Percentiles rank a stretch among this genome's conserved stretches.
These are phyloP conservation scores for Papilio glaucus DNA, from an alignment of 1,140 invertebrate species.

Conservation along the genomic window DNA sequence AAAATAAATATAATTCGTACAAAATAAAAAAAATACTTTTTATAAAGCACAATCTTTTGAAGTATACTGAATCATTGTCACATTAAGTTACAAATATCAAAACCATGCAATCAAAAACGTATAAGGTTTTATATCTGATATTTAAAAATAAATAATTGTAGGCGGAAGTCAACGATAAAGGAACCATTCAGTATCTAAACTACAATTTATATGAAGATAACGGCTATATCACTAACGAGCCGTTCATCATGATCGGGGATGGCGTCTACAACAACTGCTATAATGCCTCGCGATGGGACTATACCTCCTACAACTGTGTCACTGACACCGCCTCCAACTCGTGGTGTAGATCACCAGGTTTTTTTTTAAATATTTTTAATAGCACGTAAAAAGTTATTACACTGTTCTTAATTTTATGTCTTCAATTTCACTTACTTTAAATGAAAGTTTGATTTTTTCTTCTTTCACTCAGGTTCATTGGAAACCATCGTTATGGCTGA, in stretches of 20 bases:
- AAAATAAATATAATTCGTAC: too few relatives aligned
- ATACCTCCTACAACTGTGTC: slow-evolving; percentile 59
- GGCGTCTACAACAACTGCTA: slow-evolving; percentile 57
- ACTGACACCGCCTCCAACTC: slow-evolving; percentile 80
- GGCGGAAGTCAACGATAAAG: slow-evolving; percentile 85
- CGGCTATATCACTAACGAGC: slow-evolving; percentile 85
- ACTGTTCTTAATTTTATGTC: too few relatives aligned
- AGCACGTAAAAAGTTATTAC: too few relatives aligned
- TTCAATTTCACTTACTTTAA: too few relatives aligned
- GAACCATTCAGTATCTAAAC: slow-evolving; percentile 86
- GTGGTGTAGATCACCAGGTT: slow-evolving; percentile 82
- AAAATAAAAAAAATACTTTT: too few relatives aligned
- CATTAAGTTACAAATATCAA: too few relatives aligned
- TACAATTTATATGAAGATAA: slow-evolving; percentile 85
- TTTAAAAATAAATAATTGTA: too few relatives aligned
- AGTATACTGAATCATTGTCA: too few relatives aligned
- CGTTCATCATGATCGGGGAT: slow-evolving; percentile 43
- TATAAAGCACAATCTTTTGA: too few relatives aligned
- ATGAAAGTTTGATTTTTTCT: not conserved
- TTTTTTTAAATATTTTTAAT: too few relatives aligned
- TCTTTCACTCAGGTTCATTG: slow-evolving; percentile 82
- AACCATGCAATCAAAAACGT: too few relatives aligned
- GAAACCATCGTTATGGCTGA: slow-evolving; percentile 89
- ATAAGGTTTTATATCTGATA: too few relatives aligned
- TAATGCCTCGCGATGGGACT: slow-evolving; percentile 53